A percentile compares a stretch with the other conserved stretches of the same genome.
Evolutionary conservation across 2,797 vertebrate genomes (phyloP).

Genomic region (Cheirogaleus major): DNA sequence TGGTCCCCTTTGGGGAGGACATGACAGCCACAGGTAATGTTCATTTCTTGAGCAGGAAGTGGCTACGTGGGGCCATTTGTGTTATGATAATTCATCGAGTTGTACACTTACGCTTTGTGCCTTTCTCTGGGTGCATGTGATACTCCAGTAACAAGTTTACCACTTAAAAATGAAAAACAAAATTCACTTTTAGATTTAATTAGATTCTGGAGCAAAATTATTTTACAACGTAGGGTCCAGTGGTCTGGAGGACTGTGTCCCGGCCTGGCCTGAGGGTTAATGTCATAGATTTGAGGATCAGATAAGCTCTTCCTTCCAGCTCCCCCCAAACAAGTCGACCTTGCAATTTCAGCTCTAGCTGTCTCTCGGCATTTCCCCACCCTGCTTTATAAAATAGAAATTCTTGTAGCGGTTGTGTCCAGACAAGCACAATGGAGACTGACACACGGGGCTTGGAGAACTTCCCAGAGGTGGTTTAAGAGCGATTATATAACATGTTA

Average conservation of each 20-base stretch:
- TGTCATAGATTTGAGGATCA: neutral
- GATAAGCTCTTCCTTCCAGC: neutral
- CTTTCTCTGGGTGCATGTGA: neutral
- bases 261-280: neutral
- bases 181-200: neutral
- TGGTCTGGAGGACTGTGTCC: neutral
- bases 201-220: neutral
- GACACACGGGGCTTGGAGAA: constrained; percentile 79
- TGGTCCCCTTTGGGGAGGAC: neutral
- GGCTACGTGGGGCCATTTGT: fast-evolving
- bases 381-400: constrained; percentile 67
- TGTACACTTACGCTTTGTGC: neutral
- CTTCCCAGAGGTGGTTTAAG: constrained; percentile 80
- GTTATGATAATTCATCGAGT: neutral
- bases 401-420: constrained; percentile 79
- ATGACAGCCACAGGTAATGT: fast-evolving
- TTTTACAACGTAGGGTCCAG: neutral
- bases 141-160: neutral
- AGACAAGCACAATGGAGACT: constrained; percentile 79
- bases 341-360: constrained; percentile 65
- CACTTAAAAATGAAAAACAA: neutral
- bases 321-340: neutral
- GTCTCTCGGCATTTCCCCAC: constrained; percentile 69
- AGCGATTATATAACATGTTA: constrained; percentile 80
- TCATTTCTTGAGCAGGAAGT: neutral